A percentile compares a stretch with the other conserved stretches of the same genome.
Evolutionary conservation across 2,113 vertebrate species (phyloP).

Genomic region (Nyctereutes procyonoides): DNA sequence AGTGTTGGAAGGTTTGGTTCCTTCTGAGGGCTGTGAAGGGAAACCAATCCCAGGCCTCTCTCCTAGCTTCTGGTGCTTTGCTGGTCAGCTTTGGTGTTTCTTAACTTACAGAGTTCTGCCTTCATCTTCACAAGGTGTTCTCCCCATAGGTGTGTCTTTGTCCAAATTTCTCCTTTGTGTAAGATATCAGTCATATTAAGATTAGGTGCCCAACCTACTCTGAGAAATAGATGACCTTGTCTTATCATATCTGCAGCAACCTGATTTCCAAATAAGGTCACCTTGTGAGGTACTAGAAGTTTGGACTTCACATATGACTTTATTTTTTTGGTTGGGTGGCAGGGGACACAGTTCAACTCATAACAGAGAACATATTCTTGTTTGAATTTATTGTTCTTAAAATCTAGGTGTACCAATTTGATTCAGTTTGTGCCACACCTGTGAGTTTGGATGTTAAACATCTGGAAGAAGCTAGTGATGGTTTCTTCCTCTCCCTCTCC

Average conservation of each 20-base stretch:
- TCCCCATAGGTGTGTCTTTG: not conserved
- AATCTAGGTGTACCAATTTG: not conserved
- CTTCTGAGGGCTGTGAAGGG: not conserved
- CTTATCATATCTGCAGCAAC: not conserved
- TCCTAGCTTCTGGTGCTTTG: not conserved
- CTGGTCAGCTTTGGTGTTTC: not conserved
- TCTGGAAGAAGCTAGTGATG: not conserved
- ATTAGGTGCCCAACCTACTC: not conserved
- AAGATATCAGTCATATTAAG: not conserved
- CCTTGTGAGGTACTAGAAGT: not conserved
- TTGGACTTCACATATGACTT: not conserved
- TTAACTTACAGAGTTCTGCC: not conserved
- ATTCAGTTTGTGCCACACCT: not conserved
- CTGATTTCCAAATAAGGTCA: not conserved
- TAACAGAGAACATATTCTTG: not conserved
- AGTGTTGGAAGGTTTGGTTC: not conserved
- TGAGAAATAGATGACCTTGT: not conserved
- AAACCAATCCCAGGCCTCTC: fast-evolving
- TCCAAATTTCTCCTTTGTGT: not conserved
- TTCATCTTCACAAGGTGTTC: not conserved
- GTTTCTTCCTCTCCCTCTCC: not conserved
- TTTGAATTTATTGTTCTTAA: not conserved
- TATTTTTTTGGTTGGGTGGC: not conserved
- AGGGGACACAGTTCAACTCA: not conserved
- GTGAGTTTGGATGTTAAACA: not conserved